These are phyloP conservation scores for Chydorus sphaericus DNA, from an alignment of 2,888 invertebrate genomes.

Conservation along the genomic window DNA sequence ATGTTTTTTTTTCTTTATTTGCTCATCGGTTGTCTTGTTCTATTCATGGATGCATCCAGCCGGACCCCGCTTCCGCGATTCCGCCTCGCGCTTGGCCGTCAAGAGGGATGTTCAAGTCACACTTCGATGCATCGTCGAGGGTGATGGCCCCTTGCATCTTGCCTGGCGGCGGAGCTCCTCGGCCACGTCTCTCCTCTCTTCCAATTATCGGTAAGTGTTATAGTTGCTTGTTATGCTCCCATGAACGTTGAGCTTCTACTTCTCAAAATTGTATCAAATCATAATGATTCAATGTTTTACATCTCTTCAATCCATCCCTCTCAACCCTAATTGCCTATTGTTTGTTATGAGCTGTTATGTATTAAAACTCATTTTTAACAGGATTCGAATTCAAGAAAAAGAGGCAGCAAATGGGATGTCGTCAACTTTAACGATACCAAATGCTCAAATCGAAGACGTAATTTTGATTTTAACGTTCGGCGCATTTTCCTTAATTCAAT, in stretches of 20 bases:
- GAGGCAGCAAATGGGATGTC: constrained; percentile 19
- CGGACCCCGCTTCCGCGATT: background rate
- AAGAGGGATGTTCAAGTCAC: constrained; percentile 57
- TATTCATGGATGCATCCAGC: too few relatives aligned
- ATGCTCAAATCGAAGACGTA: background rate
- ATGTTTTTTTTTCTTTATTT: too few relatives aligned
- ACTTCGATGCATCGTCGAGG: constrained; percentile 58
- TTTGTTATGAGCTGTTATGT: constrained; percentile 9
- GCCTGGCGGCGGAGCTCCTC: constrained; percentile 51
- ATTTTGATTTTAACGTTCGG: background rate
- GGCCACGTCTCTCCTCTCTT: constrained; percentile 29
- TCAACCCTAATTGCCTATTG: too few relatives aligned
- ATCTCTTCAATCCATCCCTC: too few relatives aligned
- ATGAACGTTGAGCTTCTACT: too few relatives aligned
- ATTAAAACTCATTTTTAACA: too few relatives aligned
- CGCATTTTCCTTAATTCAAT: background rate
- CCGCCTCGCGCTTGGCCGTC: constrained; percentile 29
- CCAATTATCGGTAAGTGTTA: constrained; percentile 46
- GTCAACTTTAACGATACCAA: constrained; percentile 25
- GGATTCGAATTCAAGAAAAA: constrained; percentile 23
- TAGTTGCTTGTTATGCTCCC: too few relatives aligned
- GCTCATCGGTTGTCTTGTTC: too few relatives aligned
- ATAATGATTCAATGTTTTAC: too few relatives aligned
- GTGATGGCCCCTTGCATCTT: constrained; percentile 62
- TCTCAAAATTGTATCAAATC: too few relatives aligned